Conservation (phyloP, 1,140 invertebrate genomes). For the Pseudomyrmex dendroicus region DNA sequence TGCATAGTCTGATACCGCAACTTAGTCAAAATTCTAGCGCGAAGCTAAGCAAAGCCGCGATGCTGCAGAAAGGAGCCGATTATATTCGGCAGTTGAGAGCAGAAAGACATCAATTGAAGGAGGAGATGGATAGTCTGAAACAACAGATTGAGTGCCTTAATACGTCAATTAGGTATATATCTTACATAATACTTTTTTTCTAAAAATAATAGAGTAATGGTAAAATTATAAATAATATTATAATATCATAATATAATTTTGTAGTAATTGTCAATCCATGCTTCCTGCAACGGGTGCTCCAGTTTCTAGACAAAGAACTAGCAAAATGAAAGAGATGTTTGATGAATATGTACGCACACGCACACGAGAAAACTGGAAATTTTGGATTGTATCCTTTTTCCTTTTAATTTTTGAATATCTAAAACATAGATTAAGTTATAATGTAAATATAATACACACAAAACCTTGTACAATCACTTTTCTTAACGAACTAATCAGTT, state of each 20-base stretch:
- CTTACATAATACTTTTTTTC: neutral
- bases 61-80: conserved; percentile 98
- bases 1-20: conserved; percentile 97
- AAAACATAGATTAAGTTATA: neutral
- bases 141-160: conserved; percentile 96
- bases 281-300: conserved; percentile 98
- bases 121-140: conserved; percentile 94
- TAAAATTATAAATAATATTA: conserved; percentile 9
- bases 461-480: conserved; percentile 64
- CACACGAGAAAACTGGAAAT: conserved; percentile 98
- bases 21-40: conserved; percentile 95
- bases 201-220: neutral
- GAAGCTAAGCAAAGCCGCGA: conserved; percentile 97
- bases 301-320: conserved; percentile 94
- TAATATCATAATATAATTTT: conserved; percentile 74
- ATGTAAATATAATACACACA: neutral
- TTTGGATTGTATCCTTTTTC: conserved; percentile 96
- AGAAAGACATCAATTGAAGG: conserved; percentile 94
- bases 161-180: conserved; percentile 94
- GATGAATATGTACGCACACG: conserved; percentile 94
- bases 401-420: neutral
- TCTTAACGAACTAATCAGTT: conserved; percentile 88
- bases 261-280: conserved; percentile 95
- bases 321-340: conserved; percentile 97
- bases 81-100: conserved; percentile 95